phyloP scores from a whole-genome alignment of 92 coral and sea anemone genomes.

The Epizoanthus stellaris region DNA sequence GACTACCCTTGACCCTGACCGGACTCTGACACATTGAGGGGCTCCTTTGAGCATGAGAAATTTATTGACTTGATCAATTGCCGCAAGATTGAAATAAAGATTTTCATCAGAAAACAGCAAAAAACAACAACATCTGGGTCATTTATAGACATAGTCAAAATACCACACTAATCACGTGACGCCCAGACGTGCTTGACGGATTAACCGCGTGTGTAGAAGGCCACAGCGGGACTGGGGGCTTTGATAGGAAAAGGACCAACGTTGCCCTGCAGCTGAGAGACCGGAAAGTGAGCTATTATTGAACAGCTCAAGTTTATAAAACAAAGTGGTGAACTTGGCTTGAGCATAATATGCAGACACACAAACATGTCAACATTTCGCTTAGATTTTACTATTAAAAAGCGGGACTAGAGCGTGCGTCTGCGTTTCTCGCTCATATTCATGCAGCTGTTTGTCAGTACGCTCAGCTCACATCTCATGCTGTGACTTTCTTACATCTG shows the following conservation, averaged over 20 bases:
- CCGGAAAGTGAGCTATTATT: constrained; percentile 5
- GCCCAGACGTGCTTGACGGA: neutral
- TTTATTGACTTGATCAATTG: too few species aligned
- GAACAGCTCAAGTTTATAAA: constrained; percentile 6
- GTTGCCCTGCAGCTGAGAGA: neutral
- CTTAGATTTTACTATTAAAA: too few species aligned
- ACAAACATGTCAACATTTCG: too few species aligned
- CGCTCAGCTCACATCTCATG: too few species aligned
- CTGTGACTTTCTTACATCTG: too few species aligned
- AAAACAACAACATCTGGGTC: neutral
- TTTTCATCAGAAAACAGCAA: neutral
- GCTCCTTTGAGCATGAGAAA: too few species aligned
- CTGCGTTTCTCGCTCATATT: too few species aligned
- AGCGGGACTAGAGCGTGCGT: too few species aligned
- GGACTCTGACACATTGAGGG: too few species aligned
- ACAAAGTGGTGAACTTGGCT: neutral
- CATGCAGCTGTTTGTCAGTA: too few species aligned
- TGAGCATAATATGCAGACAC: neutral
- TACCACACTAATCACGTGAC: neutral
- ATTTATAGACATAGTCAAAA: neutral
- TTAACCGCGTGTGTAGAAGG: constrained; percentile 11
- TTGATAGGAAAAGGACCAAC: constrained; percentile 6
- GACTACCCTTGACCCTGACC: too few species aligned
- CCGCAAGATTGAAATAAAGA: too few species aligned
- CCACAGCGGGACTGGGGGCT: constrained; percentile 16